Base-by-base conservation (phyloP, 1,140 invertebrate genomes). In the Thereuonema tuberculata region DNA sequence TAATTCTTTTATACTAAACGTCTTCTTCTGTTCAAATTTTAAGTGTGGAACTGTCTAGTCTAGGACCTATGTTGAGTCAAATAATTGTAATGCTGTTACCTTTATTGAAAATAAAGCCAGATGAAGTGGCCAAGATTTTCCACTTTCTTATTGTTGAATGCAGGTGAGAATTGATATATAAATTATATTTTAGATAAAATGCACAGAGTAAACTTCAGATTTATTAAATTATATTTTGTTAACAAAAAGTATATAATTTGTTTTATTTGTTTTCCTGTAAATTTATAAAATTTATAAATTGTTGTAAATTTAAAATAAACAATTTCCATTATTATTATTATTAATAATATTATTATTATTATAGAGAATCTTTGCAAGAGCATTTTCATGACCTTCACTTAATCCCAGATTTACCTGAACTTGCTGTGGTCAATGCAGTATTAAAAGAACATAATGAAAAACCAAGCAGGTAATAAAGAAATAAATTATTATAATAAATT, bases 301-400 rank as follows among this genome's bases (percentile, higher is more conserved):
- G n/a, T n/a, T n/a, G n/a, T n/a, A n/a, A n/a, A n/a, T n/a, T n/a
- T n/a, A n/a, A n/a, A n/a, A n/a, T n/a, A n/a, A n/a, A n/a, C n/a
- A n/a, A n/a, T n/a, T n/a, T n/a, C n/a, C n/a, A n/a, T n/a, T n/a
- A n/a, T n/a, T n/a, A n/a, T n/a, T n/a, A n/a, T n/a, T n/a, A n/a
- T n/a, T n/a, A n/a, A n/a, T n/a, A n/a, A n/a, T n/a, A 56, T 46
- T 50, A 56, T 61, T 58, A 54, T 53, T 56, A 59, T 64, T 68
- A 53, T 55, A 72, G 71, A 56, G 75, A 79, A 56, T 70, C 77
- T 56, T 65, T 90, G 0, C 78, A 80, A 31, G 71, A 75, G 1
- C 77, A 85, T 66, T 84, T 91, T 56, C 74, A 82, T 14, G 89
- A 93, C 70, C 73, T 94, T 2, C 92, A 90, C 73, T 93, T 93